A percentile compares a stretch with the other conserved stretches of the same genome.
Conservation (phyloP, 2,888 invertebrate genomes). For the Metallyticus violacea region DNA sequence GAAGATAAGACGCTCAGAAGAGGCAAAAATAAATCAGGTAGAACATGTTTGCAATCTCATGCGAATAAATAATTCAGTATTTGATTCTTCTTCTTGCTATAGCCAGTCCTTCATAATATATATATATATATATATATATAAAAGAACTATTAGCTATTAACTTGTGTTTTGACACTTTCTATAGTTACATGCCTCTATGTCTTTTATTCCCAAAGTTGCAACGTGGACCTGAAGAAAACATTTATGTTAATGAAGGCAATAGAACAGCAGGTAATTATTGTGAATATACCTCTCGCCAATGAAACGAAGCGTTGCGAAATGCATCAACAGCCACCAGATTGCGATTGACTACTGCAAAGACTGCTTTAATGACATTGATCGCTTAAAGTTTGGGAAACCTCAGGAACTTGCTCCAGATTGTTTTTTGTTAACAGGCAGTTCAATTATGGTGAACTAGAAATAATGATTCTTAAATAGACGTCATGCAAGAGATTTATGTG, state of each 20-base stretch:
- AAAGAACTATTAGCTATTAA: no score
- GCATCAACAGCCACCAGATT: background rate
- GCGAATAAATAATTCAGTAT: no score
- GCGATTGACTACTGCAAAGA: background rate
- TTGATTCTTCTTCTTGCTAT: no score
- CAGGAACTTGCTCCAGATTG: background rate
- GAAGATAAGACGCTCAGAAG: no score
- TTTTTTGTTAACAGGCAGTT: background rate
- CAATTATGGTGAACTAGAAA: background rate
- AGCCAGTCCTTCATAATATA: no score
- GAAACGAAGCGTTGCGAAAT: background rate
- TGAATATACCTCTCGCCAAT: background rate
- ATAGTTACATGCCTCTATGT: no score
- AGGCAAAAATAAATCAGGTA: no score
- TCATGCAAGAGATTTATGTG: background rate
- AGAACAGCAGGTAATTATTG: background rate
- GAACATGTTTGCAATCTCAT: no score
- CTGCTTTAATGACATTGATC: background rate
- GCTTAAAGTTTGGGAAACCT: no score
- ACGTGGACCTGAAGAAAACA: no score
- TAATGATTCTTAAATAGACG: background rate
- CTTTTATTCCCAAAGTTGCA: background rate
- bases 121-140: no score
- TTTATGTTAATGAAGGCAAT: background rate
- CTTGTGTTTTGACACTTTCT: no score